Conservation (phyloP, 1,140 invertebrate genomes). For the Linepithema humile region DNA sequence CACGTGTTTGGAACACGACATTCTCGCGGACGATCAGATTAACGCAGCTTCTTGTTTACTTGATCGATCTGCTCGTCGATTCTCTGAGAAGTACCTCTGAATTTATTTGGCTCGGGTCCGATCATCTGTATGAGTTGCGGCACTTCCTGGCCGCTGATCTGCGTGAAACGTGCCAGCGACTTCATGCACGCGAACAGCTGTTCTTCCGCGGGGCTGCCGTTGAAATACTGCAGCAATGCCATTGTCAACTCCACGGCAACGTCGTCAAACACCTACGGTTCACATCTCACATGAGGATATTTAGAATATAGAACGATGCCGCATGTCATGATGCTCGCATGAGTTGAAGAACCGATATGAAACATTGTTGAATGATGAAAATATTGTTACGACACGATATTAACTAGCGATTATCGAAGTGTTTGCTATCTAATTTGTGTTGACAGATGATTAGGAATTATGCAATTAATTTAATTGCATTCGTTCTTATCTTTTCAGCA, state of each 20-base stretch:
- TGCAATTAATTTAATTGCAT: not conserved
- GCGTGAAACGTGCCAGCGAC: slow-evolving; percentile 91
- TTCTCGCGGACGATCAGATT: not conserved
- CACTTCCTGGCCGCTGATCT: slow-evolving; percentile 92
- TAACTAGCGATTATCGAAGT: not conserved
- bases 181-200: slow-evolving; percentile 91
- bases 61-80: slow-evolving; percentile 92
- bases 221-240: slow-evolving; percentile 96
- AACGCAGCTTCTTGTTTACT: slow-evolving; percentile 87
- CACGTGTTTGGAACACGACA: slow-evolving; percentile 42
- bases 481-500: not conserved
- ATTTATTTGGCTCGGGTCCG: slow-evolving; percentile 93
- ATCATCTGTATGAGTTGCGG: slow-evolving; percentile 96
- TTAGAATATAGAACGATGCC: slow-evolving; percentile 13
- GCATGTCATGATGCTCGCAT: not conserved
- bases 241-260: slow-evolving; percentile 96
- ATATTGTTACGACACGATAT: too few relatives aligned
- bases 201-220: slow-evolving; percentile 91
- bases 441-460: not conserved
- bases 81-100: slow-evolving; percentile 91
- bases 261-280: slow-evolving; percentile 94
- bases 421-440: not conserved
- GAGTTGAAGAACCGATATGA: not conserved
- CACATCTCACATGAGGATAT: not conserved
- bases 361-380: not conserved